Percentiles rank a stretch among this genome's conserved stretches.
These are phyloP conservation scores for Drosophila birchii DNA, from an alignment of 2,888 invertebrate genomes.

Conservation along the genomic window DNA sequence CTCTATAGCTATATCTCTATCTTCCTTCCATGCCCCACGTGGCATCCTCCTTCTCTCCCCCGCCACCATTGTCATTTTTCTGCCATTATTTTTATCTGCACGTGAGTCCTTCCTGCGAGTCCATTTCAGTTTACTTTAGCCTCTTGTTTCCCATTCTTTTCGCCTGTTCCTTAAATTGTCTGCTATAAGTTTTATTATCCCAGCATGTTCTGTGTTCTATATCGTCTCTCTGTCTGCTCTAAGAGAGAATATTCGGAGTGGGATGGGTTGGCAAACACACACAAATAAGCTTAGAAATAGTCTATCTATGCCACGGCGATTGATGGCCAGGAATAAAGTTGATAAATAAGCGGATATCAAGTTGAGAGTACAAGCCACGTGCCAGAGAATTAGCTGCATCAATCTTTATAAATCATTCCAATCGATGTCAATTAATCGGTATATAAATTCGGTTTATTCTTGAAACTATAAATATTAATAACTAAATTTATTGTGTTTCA, in stretches of 20 bases:
- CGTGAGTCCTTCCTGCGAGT: conserved; percentile 61
- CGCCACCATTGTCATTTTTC: conserved; percentile 68
- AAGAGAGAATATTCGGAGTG: conserved; percentile 4
- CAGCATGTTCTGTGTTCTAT: conserved; percentile 13
- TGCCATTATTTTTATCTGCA: conserved; percentile 77
- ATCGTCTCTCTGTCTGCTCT: background rate
- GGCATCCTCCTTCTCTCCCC: conserved; percentile 29
- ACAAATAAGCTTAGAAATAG: conserved; percentile 40
- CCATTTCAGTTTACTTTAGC: conserved; percentile 54
- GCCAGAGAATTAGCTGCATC: conserved; percentile 31
- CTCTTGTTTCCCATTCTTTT: conserved; percentile 30
- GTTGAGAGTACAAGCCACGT: conserved; percentile 31
- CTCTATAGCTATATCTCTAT: conserved; percentile 6
- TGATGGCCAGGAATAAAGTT: conserved; percentile 31
- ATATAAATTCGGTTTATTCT: background rate
- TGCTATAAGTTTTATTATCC: conserved; percentile 56
- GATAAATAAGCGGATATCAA: conserved; percentile 43
- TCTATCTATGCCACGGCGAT: conserved; percentile 32
- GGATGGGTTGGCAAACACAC: conserved; percentile 9
- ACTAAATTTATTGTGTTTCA: background rate
- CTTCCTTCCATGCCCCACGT: conserved; percentile 26
- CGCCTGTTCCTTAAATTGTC: conserved; percentile 60
- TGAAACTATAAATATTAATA: background rate
- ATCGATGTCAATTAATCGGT: conserved; percentile 38
- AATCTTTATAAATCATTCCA: conserved; percentile 37